Percentiles rank a stretch among this genome's conserved stretches.
These are phyloP conservation scores for Drosophila azteca DNA, from an alignment of 1,140 invertebrate genomes.

Conservation along the genomic window DNA sequence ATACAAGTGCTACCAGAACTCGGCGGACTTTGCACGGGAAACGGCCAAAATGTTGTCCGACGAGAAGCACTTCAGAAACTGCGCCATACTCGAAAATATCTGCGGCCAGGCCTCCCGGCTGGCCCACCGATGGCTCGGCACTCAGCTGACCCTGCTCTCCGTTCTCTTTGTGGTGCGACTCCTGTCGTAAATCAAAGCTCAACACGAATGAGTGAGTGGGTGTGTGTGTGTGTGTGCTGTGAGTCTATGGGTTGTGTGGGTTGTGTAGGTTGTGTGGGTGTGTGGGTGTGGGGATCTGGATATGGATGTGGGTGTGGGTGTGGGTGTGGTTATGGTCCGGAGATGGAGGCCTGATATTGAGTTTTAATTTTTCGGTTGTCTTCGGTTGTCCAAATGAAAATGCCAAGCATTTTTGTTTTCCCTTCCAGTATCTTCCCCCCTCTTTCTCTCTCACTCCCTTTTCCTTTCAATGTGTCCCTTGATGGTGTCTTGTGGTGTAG, in stretches of 20 bases:
- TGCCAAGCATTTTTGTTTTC: conserved; percentile 61
- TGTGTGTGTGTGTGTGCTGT: conserved; percentile 3
- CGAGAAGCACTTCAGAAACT: conserved; percentile 79
- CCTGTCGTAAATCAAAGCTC: conserved; percentile 28
- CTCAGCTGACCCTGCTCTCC: conserved; percentile 21
- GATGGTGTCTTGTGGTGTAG: conserved; percentile 17
- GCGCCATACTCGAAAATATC: conserved; percentile 69
- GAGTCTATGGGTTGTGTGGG: conserved; percentile 5
- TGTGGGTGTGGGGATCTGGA: conserved; percentile 3
- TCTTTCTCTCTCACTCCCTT: not conserved
- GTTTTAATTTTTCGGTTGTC: conserved; percentile 3
- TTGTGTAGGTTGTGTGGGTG: conserved; percentile 12
- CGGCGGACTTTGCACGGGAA: conserved; percentile 76
- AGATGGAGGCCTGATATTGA: conserved; percentile 10
- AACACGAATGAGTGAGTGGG: conserved; percentile 19
- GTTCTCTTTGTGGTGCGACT: conserved; percentile 23
- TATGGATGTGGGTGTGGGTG: conserved; percentile 5
- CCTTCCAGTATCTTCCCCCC: not conserved
- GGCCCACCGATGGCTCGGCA: conserved; percentile 17
- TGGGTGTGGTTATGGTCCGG: conserved; percentile 6
- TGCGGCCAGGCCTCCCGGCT: conserved; percentile 38
- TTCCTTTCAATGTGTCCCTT: too few species aligned
- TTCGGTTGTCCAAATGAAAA: conserved; percentile 54
- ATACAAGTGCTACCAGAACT: conserved; percentile 79
- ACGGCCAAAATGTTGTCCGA: conserved; percentile 81